Conservation (phyloP, 2,888 invertebrate genomes). For the Eupithecia subumbrata region DNA sequence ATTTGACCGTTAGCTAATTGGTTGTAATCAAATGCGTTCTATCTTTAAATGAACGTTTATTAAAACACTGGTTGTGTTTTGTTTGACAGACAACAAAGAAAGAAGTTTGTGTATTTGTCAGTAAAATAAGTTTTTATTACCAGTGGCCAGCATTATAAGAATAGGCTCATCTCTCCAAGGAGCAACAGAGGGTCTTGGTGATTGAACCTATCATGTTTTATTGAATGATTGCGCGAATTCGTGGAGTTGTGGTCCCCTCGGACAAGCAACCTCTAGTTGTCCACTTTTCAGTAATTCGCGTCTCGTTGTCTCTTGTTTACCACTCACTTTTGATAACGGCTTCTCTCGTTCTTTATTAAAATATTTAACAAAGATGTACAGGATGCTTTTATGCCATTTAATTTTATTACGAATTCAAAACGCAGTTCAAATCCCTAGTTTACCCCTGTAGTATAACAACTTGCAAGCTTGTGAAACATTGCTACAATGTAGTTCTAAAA, state of each 20-base stretch:
- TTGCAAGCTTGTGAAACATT: neutral
- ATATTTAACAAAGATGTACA: neutral
- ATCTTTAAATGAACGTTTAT: constrained; percentile 81
- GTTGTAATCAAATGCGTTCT: constrained; percentile 82
- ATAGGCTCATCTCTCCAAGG: constrained; percentile 77
- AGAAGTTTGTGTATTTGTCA: neutral
- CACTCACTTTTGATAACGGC: neutral
- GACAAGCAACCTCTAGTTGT: constrained; percentile 61
- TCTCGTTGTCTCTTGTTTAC: constrained; percentile 37
- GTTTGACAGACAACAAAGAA: constrained; percentile 17
- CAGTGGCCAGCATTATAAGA: constrained; percentile 45
- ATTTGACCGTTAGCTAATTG: constrained; percentile 82
- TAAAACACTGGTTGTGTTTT: constrained; percentile 48
- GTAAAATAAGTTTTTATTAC: constrained; percentile 9
- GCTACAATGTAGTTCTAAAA: neutral
- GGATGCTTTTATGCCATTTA: neutral
- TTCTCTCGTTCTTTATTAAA: neutral
- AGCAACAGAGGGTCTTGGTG: constrained; percentile 77
- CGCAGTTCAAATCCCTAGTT: neutral
- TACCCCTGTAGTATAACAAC: neutral
- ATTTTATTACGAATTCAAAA: neutral
- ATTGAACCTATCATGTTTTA: constrained; percentile 79
- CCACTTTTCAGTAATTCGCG: constrained; percentile 62
- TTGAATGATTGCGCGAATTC: constrained; percentile 84
- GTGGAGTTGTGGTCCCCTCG: constrained; percentile 71